Evolutionary conservation across 1,140 invertebrate species (phyloP), one percentile per base, ranked within the genome.

Genomic region (Aculops lycopersici): DNA sequence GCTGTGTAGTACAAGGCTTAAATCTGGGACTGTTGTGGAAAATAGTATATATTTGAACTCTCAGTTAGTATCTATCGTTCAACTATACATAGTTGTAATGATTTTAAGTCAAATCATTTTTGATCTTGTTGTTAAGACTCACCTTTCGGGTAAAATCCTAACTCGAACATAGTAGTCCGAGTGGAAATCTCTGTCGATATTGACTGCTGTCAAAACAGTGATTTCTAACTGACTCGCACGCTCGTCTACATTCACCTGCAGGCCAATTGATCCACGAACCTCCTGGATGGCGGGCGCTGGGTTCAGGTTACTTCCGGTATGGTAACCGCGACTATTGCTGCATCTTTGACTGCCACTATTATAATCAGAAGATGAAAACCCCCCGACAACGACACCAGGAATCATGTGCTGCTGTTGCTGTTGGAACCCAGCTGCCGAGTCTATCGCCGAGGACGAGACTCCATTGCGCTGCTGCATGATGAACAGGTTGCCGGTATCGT

Each of bases 1-100:
- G 37, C 21, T 47, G 42, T 17, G 45, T 47, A 40, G 45, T 45
- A 40, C 43, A 45, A 17, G 36, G 16, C 18, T 42, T 42, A 20
- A 47, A 47, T 31, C n/a, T 31, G 24, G 8, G 8, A 8, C 24
- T 31, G 24, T 31, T 31, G n/a, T 31, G 24, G 8, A n/a, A n/a
- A n/a, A n/a, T n/a, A n/a, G n/a, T n/a, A n/a, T n/a, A n/a, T n/a
- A n/a, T n/a, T n/a, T n/a, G n/a, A n/a, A n/a, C n/a, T n/a, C n/a
- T n/a, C n/a, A n/a, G n/a, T n/a, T n/a, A n/a, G n/a, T n/a, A n/a
- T n/a, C n/a, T n/a, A n/a, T n/a, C n/a, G n/a, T n/a, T n/a, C n/a
- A n/a, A n/a, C n/a, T n/a, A 40, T 4, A 4, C 3, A 13, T 20
- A 20, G 8, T 41, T 24, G 12, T 35, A 12, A 42, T 18, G 5